Percentiles rank a stretch among this genome's conserved stretches.
Evolutionary conservation across 2,888 invertebrate species (phyloP).

Genomic region (Polyploca ridens): DNA sequence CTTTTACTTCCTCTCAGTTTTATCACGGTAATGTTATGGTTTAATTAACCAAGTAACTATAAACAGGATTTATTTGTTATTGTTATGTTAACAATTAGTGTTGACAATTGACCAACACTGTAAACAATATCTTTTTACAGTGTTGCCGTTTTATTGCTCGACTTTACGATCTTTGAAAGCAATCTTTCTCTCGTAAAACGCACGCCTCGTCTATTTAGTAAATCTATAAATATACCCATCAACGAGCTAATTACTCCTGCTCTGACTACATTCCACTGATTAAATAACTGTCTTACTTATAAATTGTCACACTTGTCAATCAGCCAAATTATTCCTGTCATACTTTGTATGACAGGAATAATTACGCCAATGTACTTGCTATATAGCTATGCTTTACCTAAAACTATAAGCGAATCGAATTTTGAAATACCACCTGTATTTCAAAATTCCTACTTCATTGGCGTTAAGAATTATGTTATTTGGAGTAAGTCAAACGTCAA

Average conservation of each 20-base stretch:
- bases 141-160: not conserved
- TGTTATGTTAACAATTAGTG: not conserved
- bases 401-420: too few species aligned
- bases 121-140: not conserved
- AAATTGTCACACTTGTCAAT: not conserved
- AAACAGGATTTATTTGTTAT: not conserved
- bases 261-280: not conserved
- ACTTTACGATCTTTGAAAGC: conserved; percentile 12
- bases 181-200: conserved; percentile 3
- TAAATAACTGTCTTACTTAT: not conserved
- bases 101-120: not conserved
- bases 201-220: not conserved
- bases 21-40: too few species aligned
- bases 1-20: not conserved
- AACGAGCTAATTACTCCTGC: not conserved
- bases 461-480: too few species aligned
- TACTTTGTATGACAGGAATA: too few species aligned
- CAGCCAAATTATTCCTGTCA: too few species aligned
- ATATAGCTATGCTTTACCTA: too few species aligned
- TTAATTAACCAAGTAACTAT: conserved; percentile 1
- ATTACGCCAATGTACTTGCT: too few species aligned
- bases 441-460: too few species aligned
- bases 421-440: too few species aligned
- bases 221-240: not conserved
- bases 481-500: too few species aligned